These are phyloP conservation scores for Sus scrofa DNA, from an alignment of 2,113 vertebrate genomes.

Conservation along the genomic window DNA sequence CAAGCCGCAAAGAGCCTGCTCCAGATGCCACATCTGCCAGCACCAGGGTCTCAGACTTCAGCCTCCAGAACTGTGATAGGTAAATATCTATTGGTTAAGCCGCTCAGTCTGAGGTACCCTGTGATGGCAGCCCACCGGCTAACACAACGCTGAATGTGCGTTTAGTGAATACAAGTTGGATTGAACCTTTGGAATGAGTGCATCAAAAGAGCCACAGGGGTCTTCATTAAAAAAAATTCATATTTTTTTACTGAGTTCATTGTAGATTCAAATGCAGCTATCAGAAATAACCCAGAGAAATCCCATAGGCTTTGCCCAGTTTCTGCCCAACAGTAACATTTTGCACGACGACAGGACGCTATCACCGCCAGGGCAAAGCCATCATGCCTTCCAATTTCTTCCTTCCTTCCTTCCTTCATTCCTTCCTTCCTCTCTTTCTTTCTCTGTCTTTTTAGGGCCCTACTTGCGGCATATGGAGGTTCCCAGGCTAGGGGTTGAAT, in stretches of 20 bases:
- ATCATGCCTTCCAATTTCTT: not conserved
- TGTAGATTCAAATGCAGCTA: not conserved
- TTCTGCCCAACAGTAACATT: not conserved
- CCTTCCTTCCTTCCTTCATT: no score
- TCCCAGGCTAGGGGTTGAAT: no score
- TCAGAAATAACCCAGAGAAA: not conserved
- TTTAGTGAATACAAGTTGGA: not conserved
- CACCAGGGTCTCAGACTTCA: no score
- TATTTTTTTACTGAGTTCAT: not conserved
- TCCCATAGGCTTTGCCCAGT: not conserved
- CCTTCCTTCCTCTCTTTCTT: no score
- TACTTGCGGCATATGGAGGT: no score
- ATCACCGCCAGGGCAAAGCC: not conserved
- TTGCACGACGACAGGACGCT: fast-evolving
- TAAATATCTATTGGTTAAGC: not conserved
- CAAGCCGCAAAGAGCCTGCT: no score
- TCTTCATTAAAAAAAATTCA: not conserved
- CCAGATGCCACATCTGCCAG: no score
- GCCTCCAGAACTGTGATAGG: no score
- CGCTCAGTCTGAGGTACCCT: not conserved
- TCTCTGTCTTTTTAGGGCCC: no score
- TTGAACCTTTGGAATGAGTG: not conserved
- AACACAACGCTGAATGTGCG: not conserved
- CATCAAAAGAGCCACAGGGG: not conserved
- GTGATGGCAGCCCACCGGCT: not conserved